Base-by-base conservation (phyloP, 2,113 vertebrate species). In the Phocoena phocoena region DNA sequence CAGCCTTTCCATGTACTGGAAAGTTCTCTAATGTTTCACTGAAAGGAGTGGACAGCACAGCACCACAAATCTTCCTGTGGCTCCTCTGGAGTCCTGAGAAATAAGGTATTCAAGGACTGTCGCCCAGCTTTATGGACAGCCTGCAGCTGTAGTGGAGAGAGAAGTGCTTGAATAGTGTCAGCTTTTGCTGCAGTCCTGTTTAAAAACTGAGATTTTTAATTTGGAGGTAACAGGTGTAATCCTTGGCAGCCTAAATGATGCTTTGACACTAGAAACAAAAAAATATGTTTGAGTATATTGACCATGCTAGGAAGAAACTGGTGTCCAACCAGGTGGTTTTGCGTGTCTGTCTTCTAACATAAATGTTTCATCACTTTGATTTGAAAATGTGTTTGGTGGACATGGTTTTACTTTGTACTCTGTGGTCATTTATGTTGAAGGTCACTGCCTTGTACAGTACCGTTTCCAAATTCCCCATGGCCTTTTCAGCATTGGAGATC, bases 241-340 rank as follows among this genome's bases (percentile, higher is more conserved):
- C 60, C 77, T 82, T 28, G 55, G 44, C 21, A 73, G 28, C 38
- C 68, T 90, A 71, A 41, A 33, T 41, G 82, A 86, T 85, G 47
- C 58, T 97, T 94, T 88, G 55, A 68, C 25, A 8, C 28, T 38
- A 82, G 67, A 83, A 96, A 44, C 21, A 71, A 53, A 89, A 88
- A 93, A 55, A 14, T 12, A 4, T 5, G 3, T 38, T 23, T 18
- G 60, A 36, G 23, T 58, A 17, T 67, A 1, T n/a, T 13, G 70
- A 60, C 53, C 8, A 14, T 44, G 21, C 83, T 63, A 4, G 60
- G 77, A 80, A 81, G 65, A 80, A 70, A 18, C 47, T 58, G 60
- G 23, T 79, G 25, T 41, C 47, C 36, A 67, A 23, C 63, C 18
- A 8, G 38, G n/a, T 55, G 60, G 17, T 60, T 80, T 38, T 15